A percentile compares a stretch with the other conserved stretches of the same genome.
phyloP scores from a whole-genome alignment of 2,888 invertebrate species.

The Stomorhina lunata region DNA sequence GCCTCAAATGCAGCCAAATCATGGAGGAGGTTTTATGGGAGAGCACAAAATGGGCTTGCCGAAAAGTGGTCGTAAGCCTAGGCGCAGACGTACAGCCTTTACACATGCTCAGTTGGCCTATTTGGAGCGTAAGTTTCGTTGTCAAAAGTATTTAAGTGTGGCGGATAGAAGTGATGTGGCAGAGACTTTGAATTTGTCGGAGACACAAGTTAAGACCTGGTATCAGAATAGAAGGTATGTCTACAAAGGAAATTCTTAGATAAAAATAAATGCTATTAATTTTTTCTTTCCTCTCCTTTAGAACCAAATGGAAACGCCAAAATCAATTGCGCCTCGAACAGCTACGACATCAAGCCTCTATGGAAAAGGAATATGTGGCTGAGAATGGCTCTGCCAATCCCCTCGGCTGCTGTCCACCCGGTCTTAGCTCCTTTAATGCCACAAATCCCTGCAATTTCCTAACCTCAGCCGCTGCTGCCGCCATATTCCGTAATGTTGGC shows the following conservation, averaged over 20 bases:
- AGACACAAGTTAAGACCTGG: constrained; percentile 98
- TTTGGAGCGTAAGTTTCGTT: constrained; percentile 93
- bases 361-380: constrained; percentile 84
- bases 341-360: constrained; percentile 89
- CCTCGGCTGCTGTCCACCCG: constrained; percentile 78
- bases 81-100: constrained; percentile 93
- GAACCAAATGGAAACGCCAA: constrained; percentile 94
- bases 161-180: constrained; percentile 96
- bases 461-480: constrained; percentile 84
- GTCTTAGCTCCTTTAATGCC: constrained; percentile 76
- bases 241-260: too few relatives aligned
- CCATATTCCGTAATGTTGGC: constrained; percentile 87
- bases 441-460: constrained; percentile 83
- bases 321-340: constrained; percentile 93
- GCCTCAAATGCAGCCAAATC: constrained; percentile 22
- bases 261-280: neutral
- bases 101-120: constrained; percentile 96
- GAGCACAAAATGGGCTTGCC: constrained; percentile 77
- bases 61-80: constrained; percentile 87
- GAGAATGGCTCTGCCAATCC: constrained; percentile 73
- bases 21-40: constrained; percentile 20
- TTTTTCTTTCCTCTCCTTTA: constrained; percentile 73
- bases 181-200: constrained; percentile 92
- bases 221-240: constrained; percentile 81
- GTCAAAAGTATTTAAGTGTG: constrained; percentile 96